Base-by-base conservation (phyloP, 2,888 invertebrate genomes). In the Branchellion lobata region DNA sequence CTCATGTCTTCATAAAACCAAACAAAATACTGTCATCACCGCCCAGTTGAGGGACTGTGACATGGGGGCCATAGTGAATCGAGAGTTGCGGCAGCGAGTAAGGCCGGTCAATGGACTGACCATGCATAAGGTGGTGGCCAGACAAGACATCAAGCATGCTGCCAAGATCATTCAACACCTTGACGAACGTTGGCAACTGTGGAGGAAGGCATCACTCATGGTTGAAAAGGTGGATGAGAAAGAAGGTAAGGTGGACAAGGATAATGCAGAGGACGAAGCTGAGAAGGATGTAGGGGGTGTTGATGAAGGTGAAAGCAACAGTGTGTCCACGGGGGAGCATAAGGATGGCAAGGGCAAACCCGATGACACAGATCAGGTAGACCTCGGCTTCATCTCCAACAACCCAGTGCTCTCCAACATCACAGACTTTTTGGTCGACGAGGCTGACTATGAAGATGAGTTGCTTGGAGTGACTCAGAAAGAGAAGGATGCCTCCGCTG, bases 371-470 rank as follows among this genome's bases (percentile, higher is more conserved):
- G 33, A 71, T 11, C 5, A n/a, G 11, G 18, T 71, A 3, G 18
- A 71, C 40, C 61, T 31, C 73, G 86, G 86, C 24, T 82, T 87
- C 61, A 83, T 85, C 29, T 88, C 88, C 0, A 87, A 87, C 82
- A 98, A 98, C 89, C 97, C 98, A 0, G 93, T 98, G 5, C 89
- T 99, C 81, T 93, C 94, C 86, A 96, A 97, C 86, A 97, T 99
- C 83, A 96, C 97, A 0, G 97, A 99, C 86, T 97, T 95, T 86
- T 89, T 98, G 77, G 97, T 98, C 82, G 98, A 99, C 87, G 99
- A 99, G 88, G 96, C 95, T 0, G 95, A 94, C 3, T 97, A 96
- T 0, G 99, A 99, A 88, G 99, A 99, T 86, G 98, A 98, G 84
- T 97, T 71, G 31, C 71, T 73, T 8, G 72, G 47, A 61, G n/a